These are phyloP conservation scores for Drosophila carrolli DNA, from an alignment of 1,140 invertebrate genomes.

Conservation along the genomic window DNA sequence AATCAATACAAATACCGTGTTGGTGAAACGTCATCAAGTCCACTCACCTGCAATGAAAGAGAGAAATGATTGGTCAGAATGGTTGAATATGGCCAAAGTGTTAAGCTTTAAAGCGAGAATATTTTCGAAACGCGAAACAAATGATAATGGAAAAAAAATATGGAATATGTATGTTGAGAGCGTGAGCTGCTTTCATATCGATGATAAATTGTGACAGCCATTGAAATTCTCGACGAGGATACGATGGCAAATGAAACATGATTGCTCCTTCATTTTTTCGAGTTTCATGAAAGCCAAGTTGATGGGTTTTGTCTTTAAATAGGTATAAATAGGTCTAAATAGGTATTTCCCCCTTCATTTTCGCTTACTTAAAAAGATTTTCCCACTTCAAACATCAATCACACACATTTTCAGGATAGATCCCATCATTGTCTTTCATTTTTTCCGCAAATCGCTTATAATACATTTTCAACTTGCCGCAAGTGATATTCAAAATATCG, in stretches of 20 bases:
- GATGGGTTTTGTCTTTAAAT: no score
- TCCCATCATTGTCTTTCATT: neutral
- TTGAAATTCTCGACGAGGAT: conserved; percentile 16
- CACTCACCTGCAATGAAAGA: conserved; percentile 67
- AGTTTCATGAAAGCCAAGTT: neutral
- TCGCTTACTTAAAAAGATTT: neutral
- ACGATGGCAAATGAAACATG: neutral
- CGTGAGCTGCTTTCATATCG: conserved; percentile 13
- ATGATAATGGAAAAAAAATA: conserved; percentile 1
- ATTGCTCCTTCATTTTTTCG: neutral
- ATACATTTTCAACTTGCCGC: conserved; percentile 32
- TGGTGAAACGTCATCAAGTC: conserved; percentile 10
- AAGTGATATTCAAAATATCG: conserved; percentile 19
- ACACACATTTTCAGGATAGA: neutral
- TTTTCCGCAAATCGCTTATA: conserved; percentile 32
- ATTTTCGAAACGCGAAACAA: conserved; percentile 21
- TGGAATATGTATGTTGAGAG: conserved; percentile 9
- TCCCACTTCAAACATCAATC: neutral
- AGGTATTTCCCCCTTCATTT: neutral
- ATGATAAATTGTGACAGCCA: conserved; percentile 28
- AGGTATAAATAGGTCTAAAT: neutral
- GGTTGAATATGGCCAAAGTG: conserved; percentile 11
- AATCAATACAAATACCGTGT: conserved; percentile 22
- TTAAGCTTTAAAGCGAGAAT: conserved; percentile 36
- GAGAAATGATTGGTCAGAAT: conserved; percentile 29